phyloP scores from a whole-genome alignment of 2,888 invertebrate genomes.

The Saturnia japonica region DNA sequence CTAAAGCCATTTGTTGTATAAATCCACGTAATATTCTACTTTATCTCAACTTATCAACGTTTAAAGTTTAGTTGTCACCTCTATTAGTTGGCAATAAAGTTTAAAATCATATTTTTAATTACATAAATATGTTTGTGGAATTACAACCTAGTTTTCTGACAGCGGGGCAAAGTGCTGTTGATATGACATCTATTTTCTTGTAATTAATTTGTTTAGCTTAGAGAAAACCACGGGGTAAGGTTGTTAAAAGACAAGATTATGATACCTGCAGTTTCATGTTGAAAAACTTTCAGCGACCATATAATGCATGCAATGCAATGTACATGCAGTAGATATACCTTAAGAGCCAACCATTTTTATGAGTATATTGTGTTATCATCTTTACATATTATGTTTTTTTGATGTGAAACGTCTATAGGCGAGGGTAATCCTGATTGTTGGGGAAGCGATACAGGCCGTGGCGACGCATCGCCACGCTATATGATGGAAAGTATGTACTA shows the following conservation, averaged over 20 bases:
- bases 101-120: slow-evolving; percentile 15
- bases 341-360: too few relatives aligned
- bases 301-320: too few relatives aligned
- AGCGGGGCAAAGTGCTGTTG: slow-evolving; percentile 29
- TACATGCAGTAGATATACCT: too few relatives aligned
- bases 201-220: slow-evolving; percentile 66
- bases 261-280: too few relatives aligned
- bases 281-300: too few relatives aligned
- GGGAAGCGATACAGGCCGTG: too few relatives aligned
- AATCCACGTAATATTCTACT: slow-evolving; percentile 13
- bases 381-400: too few relatives aligned
- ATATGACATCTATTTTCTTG: slow-evolving; percentile 58
- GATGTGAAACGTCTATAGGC: too few relatives aligned
- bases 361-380: too few relatives aligned
- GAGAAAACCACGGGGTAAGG: slow-evolving; percentile 54
- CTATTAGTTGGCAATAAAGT: slow-evolving; percentile 26
- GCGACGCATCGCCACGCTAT: too few relatives aligned
- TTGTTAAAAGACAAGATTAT: neutral
- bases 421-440: too few relatives aligned
- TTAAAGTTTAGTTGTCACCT: slow-evolving; percentile 14
- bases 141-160: slow-evolving; percentile 56
- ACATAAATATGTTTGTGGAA: slow-evolving; percentile 30
- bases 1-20: slow-evolving; percentile 30
- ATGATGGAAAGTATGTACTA: too few relatives aligned
- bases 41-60: slow-evolving; percentile 18